Percentiles rank a stretch among this genome's conserved stretches.
Conservation (phyloP, 1,140 invertebrate species). For the Rhopalosiphum padi region DNA sequence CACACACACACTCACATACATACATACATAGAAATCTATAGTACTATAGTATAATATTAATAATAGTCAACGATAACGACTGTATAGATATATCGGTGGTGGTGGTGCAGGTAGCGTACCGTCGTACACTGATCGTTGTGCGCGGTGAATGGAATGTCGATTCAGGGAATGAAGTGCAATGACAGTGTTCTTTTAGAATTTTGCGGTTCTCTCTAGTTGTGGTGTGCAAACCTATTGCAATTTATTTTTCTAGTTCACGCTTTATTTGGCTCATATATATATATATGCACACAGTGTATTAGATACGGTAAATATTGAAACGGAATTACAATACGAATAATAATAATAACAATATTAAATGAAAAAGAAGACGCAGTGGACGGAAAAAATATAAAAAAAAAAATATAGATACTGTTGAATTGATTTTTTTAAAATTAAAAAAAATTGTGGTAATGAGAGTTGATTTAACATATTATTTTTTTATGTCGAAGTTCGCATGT, state of each 20-base stretch:
- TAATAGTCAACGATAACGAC: not conserved
- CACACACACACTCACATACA: not conserved
- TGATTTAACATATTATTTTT: not conserved
- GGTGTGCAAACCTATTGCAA: conserved; percentile 46
- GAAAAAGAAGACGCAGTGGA: conserved; percentile 5
- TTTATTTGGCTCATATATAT: conserved; percentile 49
- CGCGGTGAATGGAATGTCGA: conserved; percentile 42
- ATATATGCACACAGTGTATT: conserved; percentile 14
- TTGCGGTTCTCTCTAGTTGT: conserved; percentile 34
- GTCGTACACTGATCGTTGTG: not conserved
- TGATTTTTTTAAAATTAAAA: not conserved
- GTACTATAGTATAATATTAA: not conserved
- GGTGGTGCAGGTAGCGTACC: not conserved
- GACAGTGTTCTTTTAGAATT: conserved; percentile 51
- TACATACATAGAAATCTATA: not conserved
- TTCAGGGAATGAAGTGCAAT: conserved; percentile 35
- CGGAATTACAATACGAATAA: conserved; percentile 44
- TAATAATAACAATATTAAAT: conserved; percentile 8
- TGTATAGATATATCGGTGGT: not conserved
- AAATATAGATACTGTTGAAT: not conserved
- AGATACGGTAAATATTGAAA: conserved; percentile 53
- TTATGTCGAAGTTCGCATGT: not conserved
- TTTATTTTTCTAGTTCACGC: conserved; percentile 56
- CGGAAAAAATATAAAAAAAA: not conserved
- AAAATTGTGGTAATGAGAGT: not conserved